Evolutionary conservation across 2,888 invertebrate species (phyloP), one percentile per base, ranked within the genome.

Genomic region (Lampropteryx suffumata): DNA sequence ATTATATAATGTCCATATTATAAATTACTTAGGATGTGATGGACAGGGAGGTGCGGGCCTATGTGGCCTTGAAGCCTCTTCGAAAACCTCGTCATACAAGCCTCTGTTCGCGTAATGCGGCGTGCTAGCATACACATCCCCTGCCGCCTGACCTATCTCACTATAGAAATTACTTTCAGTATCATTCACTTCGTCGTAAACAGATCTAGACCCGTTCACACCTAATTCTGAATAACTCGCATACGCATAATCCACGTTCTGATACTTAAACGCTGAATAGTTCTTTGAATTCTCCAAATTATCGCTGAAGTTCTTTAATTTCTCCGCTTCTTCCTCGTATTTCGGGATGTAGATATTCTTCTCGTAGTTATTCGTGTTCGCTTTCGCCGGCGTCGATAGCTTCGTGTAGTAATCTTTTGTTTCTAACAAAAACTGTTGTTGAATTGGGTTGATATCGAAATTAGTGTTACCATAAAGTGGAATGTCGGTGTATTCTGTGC

Each of bases 31-130:
- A 5, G 29, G 36, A 32, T 48, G 42, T 17, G 36, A 36, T 5
- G 93, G 93, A 24, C 91, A 90, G 14, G 92, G 85, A 0, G 93
- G 93, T 0, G 93, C 93, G 2, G 93, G 93, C 0, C 93, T 82
- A 66, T 92, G 92, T 2, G 93, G 93, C 0, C 92, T 76, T n/a
- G 89, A 84, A 6, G 70, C 49, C 3, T 81, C 81, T 9, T 85
- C 85, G 21, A 73, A 83, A 50, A 91, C 91, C 29, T 86, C 88
- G 55, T 91, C 91, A 35, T 91, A 91, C 33, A 86, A 60, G 36
- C 75, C 70, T 8, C 78, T 57, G 49, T 75, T 80, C 2, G 71
- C 60, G 45, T 83, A 82, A 9, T 70, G 64, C 37, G 62, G 65
- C 0, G 61, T 9, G n/a, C 42, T 52, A 0, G 62, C 71, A 9